Base-by-base conservation (phyloP, 1,140 invertebrate species). In the Tetragonula clypearis region DNA sequence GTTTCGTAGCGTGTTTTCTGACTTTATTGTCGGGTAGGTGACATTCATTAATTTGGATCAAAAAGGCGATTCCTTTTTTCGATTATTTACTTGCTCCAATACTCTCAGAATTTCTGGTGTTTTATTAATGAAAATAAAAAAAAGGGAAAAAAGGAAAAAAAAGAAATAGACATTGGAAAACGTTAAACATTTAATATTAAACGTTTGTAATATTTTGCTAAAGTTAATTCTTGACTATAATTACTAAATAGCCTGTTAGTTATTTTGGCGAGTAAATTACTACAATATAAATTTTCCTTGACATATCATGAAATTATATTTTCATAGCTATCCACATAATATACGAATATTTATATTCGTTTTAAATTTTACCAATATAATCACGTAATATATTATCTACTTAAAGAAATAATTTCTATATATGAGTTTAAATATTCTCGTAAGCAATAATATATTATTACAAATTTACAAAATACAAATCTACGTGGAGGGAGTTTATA, bases 1-100 rank as follows among this genome's bases (percentile, higher is more conserved):
- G 49, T 35, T 49, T 75, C 30, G 26, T 55, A 73, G 58, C 35
- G 14, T 58, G 69, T 79, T 87, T 87, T 26, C 71, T 58, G 26
- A 49, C 49, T 17, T 79, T 68, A 58, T 69, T 79, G 35, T 80
- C 74, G 26, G 62, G 21, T 56, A 74, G 75, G 66, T 30, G 74
- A 35, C 66, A 41, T 41, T 35, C n/a, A 26, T 83, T 66, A 58
- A 58, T 23, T 77, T 68, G 30, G 76, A 83, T 53, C 55, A 69
- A 14, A 14, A 69, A 49, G 35, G 56, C 23, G n/a, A 76, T 75
- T n/a, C 14, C 26, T 41, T 9, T 17, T 65, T 53, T 15, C 71
- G 71, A 82, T 62, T 65, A 30, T 55, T 55, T 58, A 15, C 17
- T 23, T 66, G 74, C 30, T 79, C 19, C 23, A n/a, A 5, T 35